phyloP scores from a whole-genome alignment of 2,113 vertebrate species.

The Ophiodon elongatus region DNA sequence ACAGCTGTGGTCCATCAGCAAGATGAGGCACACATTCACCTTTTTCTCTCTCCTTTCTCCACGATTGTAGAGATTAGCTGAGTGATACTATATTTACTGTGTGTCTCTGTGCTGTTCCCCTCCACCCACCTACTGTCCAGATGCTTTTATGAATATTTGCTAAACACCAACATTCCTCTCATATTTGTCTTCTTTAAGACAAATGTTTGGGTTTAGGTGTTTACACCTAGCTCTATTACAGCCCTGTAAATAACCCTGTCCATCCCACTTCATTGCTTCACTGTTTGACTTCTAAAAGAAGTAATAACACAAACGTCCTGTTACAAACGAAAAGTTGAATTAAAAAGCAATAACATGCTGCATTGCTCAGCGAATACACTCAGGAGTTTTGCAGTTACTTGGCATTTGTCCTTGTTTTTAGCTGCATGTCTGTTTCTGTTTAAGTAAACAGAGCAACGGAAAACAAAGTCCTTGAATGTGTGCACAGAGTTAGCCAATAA shows the following conservation, averaged over 20 bases:
- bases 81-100: background rate
- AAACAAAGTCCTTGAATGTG: background rate
- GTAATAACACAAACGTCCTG: background rate
- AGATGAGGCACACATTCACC: background rate
- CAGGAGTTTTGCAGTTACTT: background rate
- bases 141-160: slow-evolving; percentile 45
- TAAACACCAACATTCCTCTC: background rate
- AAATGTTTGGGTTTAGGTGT: background rate
- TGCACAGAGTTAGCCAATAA: background rate
- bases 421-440: background rate
- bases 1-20: background rate
- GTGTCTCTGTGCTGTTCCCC: slow-evolving; percentile 3
- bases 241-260: background rate
- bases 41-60: too few species aligned
- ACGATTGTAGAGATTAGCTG: background rate
- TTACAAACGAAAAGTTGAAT: background rate
- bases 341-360: background rate
- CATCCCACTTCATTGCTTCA: background rate
- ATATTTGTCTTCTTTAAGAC: slow-evolving; percentile 10
- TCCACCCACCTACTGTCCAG: slow-evolving; percentile 40
- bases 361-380: background rate
- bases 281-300: background rate
- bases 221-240: background rate
- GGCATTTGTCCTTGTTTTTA: background rate
- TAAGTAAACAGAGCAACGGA: background rate